Evolutionary conservation across 2,888 invertebrate genomes (phyloP).

Genomic region (Torymus aiolomorphi): DNA sequence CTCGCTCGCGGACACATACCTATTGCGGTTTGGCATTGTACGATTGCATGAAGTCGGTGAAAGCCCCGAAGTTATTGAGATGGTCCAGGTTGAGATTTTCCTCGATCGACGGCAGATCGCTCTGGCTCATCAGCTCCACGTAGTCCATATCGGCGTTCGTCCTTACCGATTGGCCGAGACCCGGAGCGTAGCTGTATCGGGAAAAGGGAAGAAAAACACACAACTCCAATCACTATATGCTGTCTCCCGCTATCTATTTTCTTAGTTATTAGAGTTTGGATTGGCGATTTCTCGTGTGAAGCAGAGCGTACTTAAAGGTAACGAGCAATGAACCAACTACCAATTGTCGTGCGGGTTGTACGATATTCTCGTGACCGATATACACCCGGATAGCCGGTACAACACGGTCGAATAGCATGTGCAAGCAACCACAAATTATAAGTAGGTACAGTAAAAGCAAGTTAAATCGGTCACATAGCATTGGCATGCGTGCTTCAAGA

Average conservation of each 20-base stretch:
- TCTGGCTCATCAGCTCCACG: conserved; percentile 70
- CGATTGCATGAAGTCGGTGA: conserved; percentile 71
- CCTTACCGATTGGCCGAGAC: conserved; percentile 73
- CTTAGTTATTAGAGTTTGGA: conserved; percentile 2
- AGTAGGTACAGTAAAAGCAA: too few species aligned
- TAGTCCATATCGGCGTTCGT: conserved; percentile 73
- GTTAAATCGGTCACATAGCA: too few species aligned
- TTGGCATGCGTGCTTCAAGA: too few species aligned
- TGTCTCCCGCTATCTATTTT: too few species aligned
- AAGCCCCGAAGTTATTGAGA: conserved; percentile 67
- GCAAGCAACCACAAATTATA: conserved; percentile 64
- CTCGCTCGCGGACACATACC: conserved; percentile 59
- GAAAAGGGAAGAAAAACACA: conserved; percentile 72
- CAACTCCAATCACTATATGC: conserved; percentile 75
- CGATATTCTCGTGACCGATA: neutral
- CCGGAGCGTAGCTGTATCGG: conserved; percentile 72
- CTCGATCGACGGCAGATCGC: conserved; percentile 70
- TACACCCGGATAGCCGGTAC: conserved; percentile 74
- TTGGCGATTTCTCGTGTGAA: conserved; percentile 32
- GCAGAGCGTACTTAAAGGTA: conserved; percentile 45
- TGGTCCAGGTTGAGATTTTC: conserved; percentile 74
- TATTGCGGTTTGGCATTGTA: conserved; percentile 72
- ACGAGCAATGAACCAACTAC: neutral
- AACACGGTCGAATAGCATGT: conserved; percentile 67
- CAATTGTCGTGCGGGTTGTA: too few species aligned